Evolutionary conservation across 1,140 invertebrate species (phyloP).

Genomic region (Campoletis sonorensis): DNA sequence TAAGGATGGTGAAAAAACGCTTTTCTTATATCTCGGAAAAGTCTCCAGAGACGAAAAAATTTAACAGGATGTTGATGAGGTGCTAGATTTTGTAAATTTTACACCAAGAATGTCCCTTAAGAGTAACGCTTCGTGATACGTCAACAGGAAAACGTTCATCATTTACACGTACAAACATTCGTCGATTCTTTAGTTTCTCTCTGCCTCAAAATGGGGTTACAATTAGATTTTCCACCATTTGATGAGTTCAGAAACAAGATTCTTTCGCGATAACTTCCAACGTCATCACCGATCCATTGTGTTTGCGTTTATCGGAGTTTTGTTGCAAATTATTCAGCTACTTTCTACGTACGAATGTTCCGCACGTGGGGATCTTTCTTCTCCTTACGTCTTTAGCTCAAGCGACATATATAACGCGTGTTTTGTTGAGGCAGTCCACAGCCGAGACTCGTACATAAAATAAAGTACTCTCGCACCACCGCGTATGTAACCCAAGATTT

Average conservation of each 20-base stretch:
- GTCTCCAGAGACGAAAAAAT: too few relatives aligned
- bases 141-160: too few relatives aligned
- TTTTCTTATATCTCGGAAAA: too few relatives aligned
- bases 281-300: not conserved
- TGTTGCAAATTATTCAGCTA: not conserved
- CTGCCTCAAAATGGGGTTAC: too few relatives aligned
- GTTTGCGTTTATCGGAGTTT: not conserved
- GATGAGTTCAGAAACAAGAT: not conserved
- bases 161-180: too few relatives aligned
- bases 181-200: too few relatives aligned
- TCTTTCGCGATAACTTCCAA: not conserved
- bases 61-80: too few relatives aligned
- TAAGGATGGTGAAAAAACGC: not conserved
- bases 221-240: too few relatives aligned
- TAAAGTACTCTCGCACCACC: slow-evolving; percentile 59
- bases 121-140: too few relatives aligned
- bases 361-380: not conserved
- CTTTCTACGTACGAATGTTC: not conserved
- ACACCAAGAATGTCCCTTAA: too few relatives aligned
- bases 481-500: slow-evolving; percentile 23
- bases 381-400: not conserved
- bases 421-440: slow-evolving; percentile 59
- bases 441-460: slow-evolving; percentile 61
- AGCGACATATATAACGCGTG: slow-evolving; percentile 9
- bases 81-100: too few relatives aligned